These are phyloP conservation scores for Styela clava DNA, from an alignment of 23 tunicate genomes.

Conservation along the genomic window DNA sequence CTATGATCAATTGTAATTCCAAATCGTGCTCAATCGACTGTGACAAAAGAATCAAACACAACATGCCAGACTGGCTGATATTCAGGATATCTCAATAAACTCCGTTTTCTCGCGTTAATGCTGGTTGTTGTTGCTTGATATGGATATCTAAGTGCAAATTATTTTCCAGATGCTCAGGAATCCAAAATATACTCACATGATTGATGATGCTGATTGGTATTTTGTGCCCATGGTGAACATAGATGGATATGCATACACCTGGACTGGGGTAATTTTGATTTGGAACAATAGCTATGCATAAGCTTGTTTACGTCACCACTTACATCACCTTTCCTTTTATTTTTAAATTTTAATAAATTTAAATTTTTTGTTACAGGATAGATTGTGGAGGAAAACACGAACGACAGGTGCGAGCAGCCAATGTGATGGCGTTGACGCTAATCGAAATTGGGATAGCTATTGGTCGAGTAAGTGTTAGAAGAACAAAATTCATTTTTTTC, in stretches of 20 bases:
- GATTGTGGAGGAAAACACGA: constrained; percentile 34
- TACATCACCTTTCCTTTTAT: too few species aligned
- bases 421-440: constrained; percentile 71
- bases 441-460: constrained; percentile 76
- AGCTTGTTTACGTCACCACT: too few species aligned
- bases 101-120: too few species aligned
- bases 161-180: constrained; percentile 16
- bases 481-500: too few species aligned
- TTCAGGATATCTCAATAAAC: too few species aligned
- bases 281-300: neutral
- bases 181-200: constrained; percentile 15
- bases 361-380: neutral
- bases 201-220: constrained; percentile 37
- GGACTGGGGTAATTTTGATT: constrained; percentile 19
- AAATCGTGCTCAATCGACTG: too few species aligned
- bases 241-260: constrained; percentile 40
- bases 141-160: too few species aligned
- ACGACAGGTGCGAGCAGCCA: constrained; percentile 1
- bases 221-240: constrained; percentile 56
- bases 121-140: too few species aligned
- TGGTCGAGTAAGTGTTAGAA: constrained; percentile 74
- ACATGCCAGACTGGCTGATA: too few species aligned
- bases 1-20: too few species aligned
- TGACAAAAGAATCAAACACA: too few species aligned
- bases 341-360: too few species aligned